phyloP scores from a whole-genome alignment of 2,888 invertebrate species.

The Thysanoteuthis rhombus region DNA sequence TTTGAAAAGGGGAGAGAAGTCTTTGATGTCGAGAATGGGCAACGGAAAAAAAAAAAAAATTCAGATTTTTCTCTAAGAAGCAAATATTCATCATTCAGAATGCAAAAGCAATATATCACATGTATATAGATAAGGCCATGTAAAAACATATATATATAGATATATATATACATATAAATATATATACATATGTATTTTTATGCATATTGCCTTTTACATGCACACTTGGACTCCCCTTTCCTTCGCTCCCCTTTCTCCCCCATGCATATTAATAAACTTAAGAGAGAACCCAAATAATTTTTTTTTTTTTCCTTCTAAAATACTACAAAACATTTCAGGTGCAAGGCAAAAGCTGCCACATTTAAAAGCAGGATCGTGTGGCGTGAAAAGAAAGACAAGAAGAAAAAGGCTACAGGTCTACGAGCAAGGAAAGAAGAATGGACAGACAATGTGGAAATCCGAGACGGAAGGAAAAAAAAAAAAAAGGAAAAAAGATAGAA shows the following conservation, averaged over 20 bases:
- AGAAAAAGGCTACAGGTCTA: background rate
- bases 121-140: background rate
- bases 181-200: background rate
- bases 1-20: too few species aligned
- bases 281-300: background rate
- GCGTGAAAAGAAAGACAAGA: too few species aligned
- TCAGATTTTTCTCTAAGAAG: too few species aligned
- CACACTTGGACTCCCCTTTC: background rate
- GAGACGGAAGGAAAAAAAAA: too few species aligned
- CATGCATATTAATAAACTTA: background rate
- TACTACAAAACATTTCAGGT: background rate
- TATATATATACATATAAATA: background rate
- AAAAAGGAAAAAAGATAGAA: too few species aligned
- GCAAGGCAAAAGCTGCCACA: constrained; percentile 12
- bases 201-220: background rate
- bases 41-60: too few species aligned
- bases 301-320: background rate
- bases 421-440: background rate
- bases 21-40: too few species aligned
- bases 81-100: too few species aligned
- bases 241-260: too few species aligned
- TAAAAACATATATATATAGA: background rate
- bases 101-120: background rate
- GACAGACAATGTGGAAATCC: too few species aligned
- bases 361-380: background rate